phyloP scores from a whole-genome alignment of 2,113 vertebrate genomes.

The Hypocryptadius cinnamomeus region DNA sequence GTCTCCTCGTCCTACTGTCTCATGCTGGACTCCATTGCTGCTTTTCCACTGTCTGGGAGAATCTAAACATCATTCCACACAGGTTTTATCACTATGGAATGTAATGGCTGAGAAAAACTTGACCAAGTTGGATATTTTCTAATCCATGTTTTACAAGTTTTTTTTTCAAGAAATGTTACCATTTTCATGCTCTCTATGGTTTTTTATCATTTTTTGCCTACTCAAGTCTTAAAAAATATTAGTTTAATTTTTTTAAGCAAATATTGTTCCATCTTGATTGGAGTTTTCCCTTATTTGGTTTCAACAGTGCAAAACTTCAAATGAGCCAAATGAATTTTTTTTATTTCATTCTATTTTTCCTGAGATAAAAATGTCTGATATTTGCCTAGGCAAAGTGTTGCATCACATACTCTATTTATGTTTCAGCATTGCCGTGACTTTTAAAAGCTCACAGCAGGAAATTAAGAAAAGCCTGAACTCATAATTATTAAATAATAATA shows the following conservation, averaged over 20 bases:
- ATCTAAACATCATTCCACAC: neutral
- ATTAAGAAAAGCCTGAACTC: slow-evolving; percentile 59
- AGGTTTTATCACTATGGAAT: neutral
- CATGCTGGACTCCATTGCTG: neutral
- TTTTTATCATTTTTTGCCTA: neutral
- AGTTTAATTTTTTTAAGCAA: neutral
- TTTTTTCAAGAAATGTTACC: neutral
- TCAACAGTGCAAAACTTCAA: slow-evolving; percentile 1
- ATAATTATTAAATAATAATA: slow-evolving; percentile 65
- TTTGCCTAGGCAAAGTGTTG: slow-evolving; percentile 43
- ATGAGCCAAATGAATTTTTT: neutral
- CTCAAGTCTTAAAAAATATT: neutral
- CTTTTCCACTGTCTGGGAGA: neutral
- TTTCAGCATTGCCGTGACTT: slow-evolving; percentile 53
- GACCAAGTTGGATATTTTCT: neutral
- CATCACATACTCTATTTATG: slow-evolving; percentile 60
- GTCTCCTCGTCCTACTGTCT: neutral
- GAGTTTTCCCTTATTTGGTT: neutral
- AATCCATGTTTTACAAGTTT: neutral
- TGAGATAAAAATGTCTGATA: slow-evolving; percentile 39
- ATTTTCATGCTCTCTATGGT: neutral
- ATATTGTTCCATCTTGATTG: neutral
- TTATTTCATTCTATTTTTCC: slow-evolving; percentile 11
- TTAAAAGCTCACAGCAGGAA: slow-evolving; percentile 65
- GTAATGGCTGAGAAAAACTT: neutral